phyloP scores from a whole-genome alignment of 92 coral and sea anemone species.

The Actinostola sp. region DNA sequence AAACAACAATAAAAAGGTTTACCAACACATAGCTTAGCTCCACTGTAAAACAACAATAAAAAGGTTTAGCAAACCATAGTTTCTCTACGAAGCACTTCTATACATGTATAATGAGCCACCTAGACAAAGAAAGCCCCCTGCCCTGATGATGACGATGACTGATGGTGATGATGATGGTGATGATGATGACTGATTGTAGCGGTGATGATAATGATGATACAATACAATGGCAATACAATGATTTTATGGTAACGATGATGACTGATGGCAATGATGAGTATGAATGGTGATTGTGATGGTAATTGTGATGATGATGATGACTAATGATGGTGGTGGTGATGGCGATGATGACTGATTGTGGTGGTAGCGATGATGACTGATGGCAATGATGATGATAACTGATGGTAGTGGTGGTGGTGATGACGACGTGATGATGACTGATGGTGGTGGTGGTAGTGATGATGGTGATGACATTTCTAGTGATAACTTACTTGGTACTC shows the following conservation, averaged over 20 bases:
- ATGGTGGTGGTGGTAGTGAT: neutral
- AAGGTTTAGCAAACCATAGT: constrained; percentile 91
- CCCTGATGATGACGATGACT: too few species aligned
- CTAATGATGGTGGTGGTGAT: neutral
- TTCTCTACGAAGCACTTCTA: too few species aligned
- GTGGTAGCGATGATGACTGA: neutral
- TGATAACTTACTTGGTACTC: constrained; percentile 78
- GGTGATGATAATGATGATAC: neutral
- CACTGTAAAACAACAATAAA: too few species aligned
- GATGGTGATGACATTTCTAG: too few species aligned
- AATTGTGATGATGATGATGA: too few species aligned
- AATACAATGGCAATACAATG: too few species aligned
- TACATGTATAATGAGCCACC: too few species aligned
- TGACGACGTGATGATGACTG: neutral
- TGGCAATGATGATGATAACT: too few species aligned
- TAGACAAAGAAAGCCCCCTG: too few species aligned
- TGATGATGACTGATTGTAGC: neutral
- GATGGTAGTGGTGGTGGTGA: neutral
- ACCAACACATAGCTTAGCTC: constrained; percentile 95
- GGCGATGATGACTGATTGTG: neutral
- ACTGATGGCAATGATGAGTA: neutral
- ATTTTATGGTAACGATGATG: too few species aligned
- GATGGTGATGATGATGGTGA: neutral
- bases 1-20: too few species aligned
- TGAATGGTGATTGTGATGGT: neutral